A percentile compares a stretch with the other conserved stretches of the same genome.
Evolutionary conservation across 1,140 invertebrate species (phyloP).

Genomic region (Camponotus floridanus): DNA sequence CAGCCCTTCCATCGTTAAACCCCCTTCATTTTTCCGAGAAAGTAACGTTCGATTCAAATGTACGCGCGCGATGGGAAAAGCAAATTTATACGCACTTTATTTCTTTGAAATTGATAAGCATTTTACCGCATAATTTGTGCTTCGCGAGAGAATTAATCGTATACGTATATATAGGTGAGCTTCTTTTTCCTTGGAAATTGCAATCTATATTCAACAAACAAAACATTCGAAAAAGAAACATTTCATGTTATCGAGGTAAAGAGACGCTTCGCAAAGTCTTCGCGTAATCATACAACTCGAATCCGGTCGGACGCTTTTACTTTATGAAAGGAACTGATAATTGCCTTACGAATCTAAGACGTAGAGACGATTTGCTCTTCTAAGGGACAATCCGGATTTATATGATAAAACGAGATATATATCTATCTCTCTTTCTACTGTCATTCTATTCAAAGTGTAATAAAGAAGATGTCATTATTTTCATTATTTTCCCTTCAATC

Average conservation of each 20-base stretch:
- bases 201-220: constrained; percentile 11
- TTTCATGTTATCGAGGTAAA: neutral
- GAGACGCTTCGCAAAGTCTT: neutral
- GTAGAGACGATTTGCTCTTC: constrained; percentile 8
- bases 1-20: neutral
- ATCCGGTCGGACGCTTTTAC: constrained; percentile 29
- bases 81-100: too few species aligned
- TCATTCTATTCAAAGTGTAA: neutral
- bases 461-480: too few species aligned
- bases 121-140: too few species aligned
- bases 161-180: neutral
- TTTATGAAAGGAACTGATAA: constrained; percentile 40
- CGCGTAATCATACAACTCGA: constrained; percentile 25
- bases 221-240: constrained; percentile 26
- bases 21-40: neutral
- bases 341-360: constrained; percentile 28
- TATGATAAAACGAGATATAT: constrained; percentile 12
- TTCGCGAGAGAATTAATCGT: too few species aligned
- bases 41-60: too few species aligned
- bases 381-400: constrained; percentile 23
- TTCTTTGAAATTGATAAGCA: too few species aligned
- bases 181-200: constrained; percentile 7
- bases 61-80: too few species aligned
- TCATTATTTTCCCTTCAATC: too few species aligned
- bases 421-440: neutral